Conservation (phyloP, 2,888 invertebrate genomes). For the Andrena bicolor region DNA sequence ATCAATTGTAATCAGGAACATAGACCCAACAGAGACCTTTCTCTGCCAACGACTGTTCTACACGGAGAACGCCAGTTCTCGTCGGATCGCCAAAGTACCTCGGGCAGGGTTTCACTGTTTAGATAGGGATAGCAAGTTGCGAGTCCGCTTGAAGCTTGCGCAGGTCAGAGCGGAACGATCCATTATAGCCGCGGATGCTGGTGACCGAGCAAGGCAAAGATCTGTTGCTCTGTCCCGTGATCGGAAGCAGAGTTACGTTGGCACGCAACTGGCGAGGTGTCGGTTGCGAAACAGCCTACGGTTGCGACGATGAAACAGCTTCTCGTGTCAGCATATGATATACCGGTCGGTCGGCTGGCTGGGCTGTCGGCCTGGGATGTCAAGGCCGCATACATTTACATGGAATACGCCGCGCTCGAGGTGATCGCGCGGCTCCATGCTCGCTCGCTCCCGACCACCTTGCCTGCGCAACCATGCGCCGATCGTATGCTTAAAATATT, state of each 20-base stretch:
- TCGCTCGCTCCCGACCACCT: constrained; percentile 33
- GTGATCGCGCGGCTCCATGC: constrained; percentile 36
- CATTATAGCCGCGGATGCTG: neutral
- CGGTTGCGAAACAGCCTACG: constrained; percentile 66
- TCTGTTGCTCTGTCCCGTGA: constrained; percentile 4
- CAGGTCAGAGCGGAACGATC: too few relatives aligned
- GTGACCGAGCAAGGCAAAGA: neutral
- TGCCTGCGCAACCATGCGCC: constrained; percentile 23
- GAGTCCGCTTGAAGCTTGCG: too few relatives aligned
- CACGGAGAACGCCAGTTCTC: too few relatives aligned
- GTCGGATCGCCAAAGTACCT: too few relatives aligned
- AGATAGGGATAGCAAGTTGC: too few relatives aligned
- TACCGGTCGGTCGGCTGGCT: constrained; percentile 56
- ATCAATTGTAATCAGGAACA: too few relatives aligned
- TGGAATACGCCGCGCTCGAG: constrained; percentile 60
- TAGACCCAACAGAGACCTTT: too few relatives aligned
- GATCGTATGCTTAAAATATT: neutral
- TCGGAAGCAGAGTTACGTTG: constrained; percentile 45
- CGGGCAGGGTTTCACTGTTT: too few relatives aligned
- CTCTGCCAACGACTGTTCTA: too few relatives aligned
- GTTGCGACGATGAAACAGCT: constrained; percentile 62
- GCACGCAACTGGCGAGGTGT: constrained; percentile 36
- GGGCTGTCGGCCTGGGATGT: constrained; percentile 71
- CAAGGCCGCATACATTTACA: constrained; percentile 79
- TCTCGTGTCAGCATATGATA: constrained; percentile 65